Evolutionary conservation across 2,113 vertebrate species (phyloP).

Genomic region (Hymenochirus boettgeri): DNA sequence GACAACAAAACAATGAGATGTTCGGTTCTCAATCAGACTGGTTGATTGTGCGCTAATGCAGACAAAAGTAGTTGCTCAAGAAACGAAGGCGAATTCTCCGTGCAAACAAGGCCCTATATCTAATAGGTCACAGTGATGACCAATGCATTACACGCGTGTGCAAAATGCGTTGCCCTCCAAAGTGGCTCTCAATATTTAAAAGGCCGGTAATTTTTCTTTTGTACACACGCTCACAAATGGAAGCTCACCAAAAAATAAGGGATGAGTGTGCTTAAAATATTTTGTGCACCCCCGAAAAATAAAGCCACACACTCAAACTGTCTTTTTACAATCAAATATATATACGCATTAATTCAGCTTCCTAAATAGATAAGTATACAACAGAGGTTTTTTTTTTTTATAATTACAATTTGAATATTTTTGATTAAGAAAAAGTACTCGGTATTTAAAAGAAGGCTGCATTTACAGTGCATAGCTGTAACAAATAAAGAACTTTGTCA

Average conservation of each 20-base stretch:
- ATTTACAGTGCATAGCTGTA: conserved; percentile 99
- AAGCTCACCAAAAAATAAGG: conserved; percentile 69
- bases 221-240: conserved; percentile 58
- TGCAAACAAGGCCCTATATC: conserved; percentile 53
- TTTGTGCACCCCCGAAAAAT: conserved; percentile 59
- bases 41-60: conserved; percentile 74
- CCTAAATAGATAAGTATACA: conserved; percentile 92
- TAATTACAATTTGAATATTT: conserved; percentile 95
- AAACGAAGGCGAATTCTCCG: conserved; percentile 66
- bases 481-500: conserved; percentile 92
- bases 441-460: conserved; percentile 94
- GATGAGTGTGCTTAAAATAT: conserved; percentile 62
- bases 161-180: too few relatives aligned
- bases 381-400: conserved; percentile 82
- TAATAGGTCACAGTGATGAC: neutral
- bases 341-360: conserved; percentile 81
- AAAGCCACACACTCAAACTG: conserved; percentile 53
- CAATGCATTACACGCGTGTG: neutral
- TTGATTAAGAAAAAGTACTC: conserved; percentile 86
- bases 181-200: conserved; percentile 35
- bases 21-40: conserved; percentile 44
- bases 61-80: conserved; percentile 69
- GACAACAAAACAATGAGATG: conserved; percentile 3
- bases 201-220: conserved; percentile 54
- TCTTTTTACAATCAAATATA: conserved; percentile 91